Percentiles rank a stretch among this genome's conserved stretches.
phyloP scores from a whole-genome alignment of 2,797 vertebrate species.

The Danio choprae region DNA sequence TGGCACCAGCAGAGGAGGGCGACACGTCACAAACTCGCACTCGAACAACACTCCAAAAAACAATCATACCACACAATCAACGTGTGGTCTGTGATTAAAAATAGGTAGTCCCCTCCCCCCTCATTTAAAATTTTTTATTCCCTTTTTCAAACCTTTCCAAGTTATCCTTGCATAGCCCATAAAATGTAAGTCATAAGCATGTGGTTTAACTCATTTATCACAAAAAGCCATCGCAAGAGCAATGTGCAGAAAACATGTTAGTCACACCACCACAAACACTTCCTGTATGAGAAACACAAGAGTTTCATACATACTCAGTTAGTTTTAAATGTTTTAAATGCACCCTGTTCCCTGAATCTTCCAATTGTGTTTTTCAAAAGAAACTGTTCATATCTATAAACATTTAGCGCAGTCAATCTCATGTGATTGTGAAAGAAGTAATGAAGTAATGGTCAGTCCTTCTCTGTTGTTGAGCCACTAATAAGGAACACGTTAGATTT shows the following conservation, averaged over 20 bases:
- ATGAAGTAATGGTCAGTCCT: not conserved
- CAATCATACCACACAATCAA: slow-evolving; percentile 36
- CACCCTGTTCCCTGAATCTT: not conserved
- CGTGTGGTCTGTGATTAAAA: slow-evolving; percentile 36
- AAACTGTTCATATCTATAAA: not conserved
- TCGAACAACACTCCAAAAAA: slow-evolving; percentile 24
- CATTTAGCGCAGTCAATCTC: not conserved
- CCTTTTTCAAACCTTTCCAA: slow-evolving; percentile 26
- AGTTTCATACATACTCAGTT: no score
- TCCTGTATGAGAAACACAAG: not conserved
- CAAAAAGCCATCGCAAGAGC: slow-evolving; percentile 16
- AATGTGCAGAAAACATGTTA: slow-evolving; percentile 42
- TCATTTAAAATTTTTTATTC: not conserved
- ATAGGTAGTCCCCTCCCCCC: no score
- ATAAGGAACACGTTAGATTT: no score
- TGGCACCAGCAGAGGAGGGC: slow-evolving; percentile 49
- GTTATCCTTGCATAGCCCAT: slow-evolving; percentile 16
- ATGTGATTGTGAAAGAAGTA: not conserved
- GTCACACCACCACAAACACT: not conserved
- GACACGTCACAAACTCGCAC: slow-evolving; percentile 25
- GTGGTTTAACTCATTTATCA: slow-evolving; percentile 29
- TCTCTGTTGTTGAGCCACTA: not conserved
- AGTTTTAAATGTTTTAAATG: not conserved
- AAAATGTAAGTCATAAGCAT: slow-evolving; percentile 35
- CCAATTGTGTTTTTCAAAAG: not conserved